Evolutionary conservation across 2,113 vertebrate species (phyloP), one percentile per base, ranked within the genome.

Genomic region (Malurus elegans): DNA sequence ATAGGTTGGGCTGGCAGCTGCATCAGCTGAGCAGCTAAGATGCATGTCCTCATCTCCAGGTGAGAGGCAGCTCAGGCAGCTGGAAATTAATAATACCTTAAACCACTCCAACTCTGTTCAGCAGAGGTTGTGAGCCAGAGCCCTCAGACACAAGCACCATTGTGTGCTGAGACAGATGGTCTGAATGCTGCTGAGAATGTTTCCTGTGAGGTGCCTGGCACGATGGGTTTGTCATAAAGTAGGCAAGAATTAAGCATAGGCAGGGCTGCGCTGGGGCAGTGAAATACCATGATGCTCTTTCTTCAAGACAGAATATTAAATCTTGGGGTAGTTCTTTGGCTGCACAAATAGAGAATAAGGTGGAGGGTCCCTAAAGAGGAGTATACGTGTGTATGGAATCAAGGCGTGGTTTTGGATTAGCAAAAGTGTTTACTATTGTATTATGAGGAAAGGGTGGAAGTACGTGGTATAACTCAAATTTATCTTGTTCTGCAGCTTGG

Each of bases 71-170:
- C 64, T 76, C 79, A 83, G 92, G 69, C 90, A 92, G 92, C 94
- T 95, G 95, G 91, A 97, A 92, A 94, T 95, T 92, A 90, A 86
- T 95, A 90, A 83, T 74, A 86, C 79, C 72, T 95, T 92, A 78
- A 86, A 64, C 71, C 75, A 60, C 67, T 95, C 88, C 90, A 78
- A 29, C 50, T 80, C 67, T 54, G 51, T 92, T 70, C 42, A 62
- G 64, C 54, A 73, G 79, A 88, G 64, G 50, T 62, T 72, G 79
- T 48, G 45, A 94, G 87, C 69, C 53, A 57, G 84, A 91, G 75
- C 72, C 60, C 60, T 94, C 51, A 80, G 91, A 94, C 90, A 94
- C 72, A 80, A 90, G 79, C 54, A 71, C 32, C 56, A 44, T 74
- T 92, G 72, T 90, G 56, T 76, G 67, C 58, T 56, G 75, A 86